Conservation (phyloP, 2,888 invertebrate genomes). For the Dichetophora obliterata region DNA sequence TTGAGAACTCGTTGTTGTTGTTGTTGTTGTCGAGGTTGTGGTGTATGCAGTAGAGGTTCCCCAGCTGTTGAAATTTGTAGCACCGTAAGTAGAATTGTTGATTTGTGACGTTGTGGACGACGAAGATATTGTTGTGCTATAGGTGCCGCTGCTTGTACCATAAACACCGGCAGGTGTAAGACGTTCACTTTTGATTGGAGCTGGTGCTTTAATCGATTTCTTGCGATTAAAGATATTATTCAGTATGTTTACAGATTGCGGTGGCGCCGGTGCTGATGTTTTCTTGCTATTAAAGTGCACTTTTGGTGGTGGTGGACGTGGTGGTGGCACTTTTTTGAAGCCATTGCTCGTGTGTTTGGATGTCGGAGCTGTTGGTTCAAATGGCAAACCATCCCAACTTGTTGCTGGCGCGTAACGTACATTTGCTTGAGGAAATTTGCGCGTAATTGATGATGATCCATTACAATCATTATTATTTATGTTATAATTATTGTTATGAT, state of each 20-base stretch:
- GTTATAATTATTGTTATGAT: conserved; percentile 40
- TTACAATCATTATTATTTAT: not conserved
- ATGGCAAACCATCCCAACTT: conserved; percentile 66
- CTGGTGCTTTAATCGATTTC: conserved; percentile 56
- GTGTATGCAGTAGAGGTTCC: conserved; percentile 40
- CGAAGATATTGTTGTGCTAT: conserved; percentile 20
- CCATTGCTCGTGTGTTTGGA: conserved; percentile 47
- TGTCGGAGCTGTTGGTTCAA: conserved; percentile 51
- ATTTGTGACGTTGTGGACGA: conserved; percentile 23
- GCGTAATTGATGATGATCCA: conserved; percentile 58
- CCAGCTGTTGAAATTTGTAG: conserved; percentile 11
- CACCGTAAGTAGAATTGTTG: conserved; percentile 27
- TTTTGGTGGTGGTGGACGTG: conserved; percentile 68
- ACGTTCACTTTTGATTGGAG: conserved; percentile 41
- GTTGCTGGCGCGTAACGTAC: conserved; percentile 66
- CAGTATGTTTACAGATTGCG: conserved; percentile 62
- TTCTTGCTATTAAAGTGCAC: conserved; percentile 55
- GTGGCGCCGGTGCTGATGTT: conserved; percentile 51
- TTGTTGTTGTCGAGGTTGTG: conserved; percentile 32
- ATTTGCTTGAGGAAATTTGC: conserved; percentile 63
- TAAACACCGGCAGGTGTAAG: conserved; percentile 55
- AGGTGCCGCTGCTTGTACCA: conserved; percentile 60
- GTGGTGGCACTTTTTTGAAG: conserved; percentile 66
- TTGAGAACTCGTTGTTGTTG: conserved; percentile 34
- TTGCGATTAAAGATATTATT: conserved; percentile 67